Evolutionary conservation across 1,140 invertebrate genomes (phyloP), one percentile per base, ranked within the genome.

Genomic region (Proales similis): DNA sequence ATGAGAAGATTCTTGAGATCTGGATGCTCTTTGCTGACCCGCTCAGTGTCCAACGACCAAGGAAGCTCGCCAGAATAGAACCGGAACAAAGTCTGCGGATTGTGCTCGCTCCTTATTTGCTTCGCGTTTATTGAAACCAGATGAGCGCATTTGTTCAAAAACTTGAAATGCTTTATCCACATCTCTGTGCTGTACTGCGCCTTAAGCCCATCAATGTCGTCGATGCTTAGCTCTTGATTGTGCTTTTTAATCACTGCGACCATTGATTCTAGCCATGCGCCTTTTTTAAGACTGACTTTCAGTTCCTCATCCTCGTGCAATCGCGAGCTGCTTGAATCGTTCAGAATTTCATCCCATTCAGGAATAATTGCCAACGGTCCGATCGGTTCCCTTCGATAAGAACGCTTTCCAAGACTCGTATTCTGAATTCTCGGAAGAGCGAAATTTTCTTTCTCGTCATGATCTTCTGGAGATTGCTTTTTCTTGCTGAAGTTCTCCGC

Each of bases 11-110:
- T 63, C 29, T 70, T 66, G 9, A 78, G 66, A 19, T 71, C 69
- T 20, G 26, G 14, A 57, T 69, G 69, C 42, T 75, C 71, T 45
- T 72, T 70, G 46, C 67, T 67, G 27, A 78, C 57, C 75, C 76
- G 77, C 46, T 75, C 73, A 46, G 70, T 68, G 63, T 70, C 71
- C 29, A 70, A 68, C 51, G 76, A 77, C 70, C 73, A 74, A 3
- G 72, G 70, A 26, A 77, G 65, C 45, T 74, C 74, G 17, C 75
- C 75, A 60, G 65, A 69, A 64, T 75, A 77, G 43, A 70, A 68
- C 64, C 74, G 75, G 65, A 75, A 72, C 27, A 76, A 67, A 61
- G 72, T 63, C 65, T 72, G 24, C 74, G 67, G 30, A 57, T 57
- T 57, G 12, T 27, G 57, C 49, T 45, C 65, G 60, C 2, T 30